phyloP scores from a whole-genome alignment of 2,113 vertebrate species.

The Oreocharis arfaki region DNA sequence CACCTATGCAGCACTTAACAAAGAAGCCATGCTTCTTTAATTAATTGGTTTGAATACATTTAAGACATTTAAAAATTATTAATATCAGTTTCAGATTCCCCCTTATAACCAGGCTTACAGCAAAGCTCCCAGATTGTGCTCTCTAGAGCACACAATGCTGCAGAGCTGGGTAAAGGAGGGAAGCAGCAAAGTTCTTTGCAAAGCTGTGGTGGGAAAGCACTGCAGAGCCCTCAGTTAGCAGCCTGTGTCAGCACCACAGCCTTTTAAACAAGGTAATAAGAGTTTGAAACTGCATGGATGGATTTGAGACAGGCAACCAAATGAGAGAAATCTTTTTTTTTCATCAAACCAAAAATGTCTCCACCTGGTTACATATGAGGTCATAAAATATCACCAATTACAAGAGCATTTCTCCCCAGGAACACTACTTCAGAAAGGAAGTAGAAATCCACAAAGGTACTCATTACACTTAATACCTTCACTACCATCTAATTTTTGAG shows the following conservation, averaged over 20 bases:
- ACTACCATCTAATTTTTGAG: constrained; percentile 54
- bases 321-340: background rate
- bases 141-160: background rate
- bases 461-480: constrained; percentile 53
- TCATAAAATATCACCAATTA: constrained; percentile 53
- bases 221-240: background rate
- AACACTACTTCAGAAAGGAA: constrained; percentile 43
- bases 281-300: background rate
- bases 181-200: background rate
- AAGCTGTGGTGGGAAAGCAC: background rate
- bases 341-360: background rate
- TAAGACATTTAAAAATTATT: background rate
- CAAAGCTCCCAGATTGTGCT: background rate
- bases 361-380: constrained; percentile 19
- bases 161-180: background rate
- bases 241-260: background rate
- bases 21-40: background rate
- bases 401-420: constrained; percentile 25
- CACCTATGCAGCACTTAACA: background rate
- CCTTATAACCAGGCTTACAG: background rate
- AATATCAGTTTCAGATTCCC: background rate
- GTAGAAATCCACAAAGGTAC: constrained; percentile 51
- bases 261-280: background rate
- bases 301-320: constrained; percentile 5
- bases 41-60: background rate